Percentiles rank a stretch among this genome's conserved stretches.
phyloP scores from a whole-genome alignment of 2,888 invertebrate genomes.

The Drosophila yooni region DNA sequence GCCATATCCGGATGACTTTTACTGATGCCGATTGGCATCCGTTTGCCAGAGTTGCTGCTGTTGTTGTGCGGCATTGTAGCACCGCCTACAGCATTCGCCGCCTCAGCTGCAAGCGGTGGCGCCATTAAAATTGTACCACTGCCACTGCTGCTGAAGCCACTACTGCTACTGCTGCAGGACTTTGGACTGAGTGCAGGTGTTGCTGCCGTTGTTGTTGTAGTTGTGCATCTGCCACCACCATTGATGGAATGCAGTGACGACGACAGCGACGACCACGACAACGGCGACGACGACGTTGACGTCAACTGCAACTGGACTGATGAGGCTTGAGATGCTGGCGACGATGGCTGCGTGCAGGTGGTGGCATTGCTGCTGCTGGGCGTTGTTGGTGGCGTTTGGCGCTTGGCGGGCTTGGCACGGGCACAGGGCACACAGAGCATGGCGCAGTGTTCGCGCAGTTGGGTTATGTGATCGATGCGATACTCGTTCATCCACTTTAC shows the following conservation, averaged over 20 bases:
- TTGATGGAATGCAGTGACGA: background rate
- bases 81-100: conserved; percentile 9
- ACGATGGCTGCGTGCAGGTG: conserved; percentile 23
- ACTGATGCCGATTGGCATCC: conserved; percentile 5
- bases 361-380: conserved; percentile 14
- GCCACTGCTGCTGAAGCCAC: conserved; percentile 15
- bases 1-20: conserved; percentile 40
- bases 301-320: conserved; percentile 1
- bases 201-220: conserved; percentile 16
- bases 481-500: conserved; percentile 85
- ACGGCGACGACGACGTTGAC: conserved; percentile 7
- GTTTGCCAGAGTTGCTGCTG: conserved; percentile 2
- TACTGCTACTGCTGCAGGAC: conserved; percentile 12
- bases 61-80: conserved; percentile 8
- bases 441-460: conserved; percentile 83
- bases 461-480: conserved; percentile 84
- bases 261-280: background rate
- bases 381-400: conserved; percentile 37
- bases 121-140: conserved; percentile 21
- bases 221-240: conserved; percentile 5
- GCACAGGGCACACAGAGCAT: conserved; percentile 87
- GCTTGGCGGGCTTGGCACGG: conserved; percentile 74
- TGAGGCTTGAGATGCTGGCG: conserved; percentile 8
- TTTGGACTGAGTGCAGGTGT: conserved; percentile 25
- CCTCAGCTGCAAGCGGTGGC: conserved; percentile 26